Base-by-base conservation (phyloP, 2,113 vertebrate species). In the Leucoraja erinaceus region DNA sequence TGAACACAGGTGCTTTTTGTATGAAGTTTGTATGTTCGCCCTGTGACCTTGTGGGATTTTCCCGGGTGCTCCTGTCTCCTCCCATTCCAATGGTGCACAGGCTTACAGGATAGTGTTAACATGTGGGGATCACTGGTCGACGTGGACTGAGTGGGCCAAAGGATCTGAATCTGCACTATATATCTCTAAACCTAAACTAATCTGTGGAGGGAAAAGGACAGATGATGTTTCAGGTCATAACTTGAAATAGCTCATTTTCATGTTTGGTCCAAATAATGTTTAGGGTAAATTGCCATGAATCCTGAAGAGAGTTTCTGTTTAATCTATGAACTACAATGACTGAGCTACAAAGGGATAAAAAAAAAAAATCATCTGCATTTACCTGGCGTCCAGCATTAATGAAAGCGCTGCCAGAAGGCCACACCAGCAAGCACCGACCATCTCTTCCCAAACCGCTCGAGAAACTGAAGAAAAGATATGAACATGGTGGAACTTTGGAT, bases 371-470 rank as follows among this genome's bases (percentile, higher is more conserved):
- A 91, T 54, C 20, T 72, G 90, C 11, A 91, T 72, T 90, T 97
- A 99, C 99, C 99, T 99, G 95, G 99, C 99, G 93, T 99, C 99
- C 59, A 99, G 96, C 70, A 99, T 97, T 22, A 99, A 97, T 5
- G 98, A 99, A 0, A 99, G 96, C 16, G 99, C 98, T 94, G 99
- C 99, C 63, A 99, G 96, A 2, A 99, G 97, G 70, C 99, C 99
- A 95, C 98, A 99, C 99, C 99, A 99, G 93, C 98, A 99, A 2
- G 98, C 98, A 7, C 96, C 98, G 93, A 99, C 98, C 99, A 99
- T 99, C 96, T 99, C 98, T 95, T 99, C 98, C 98, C 98, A 99
- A 84, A 99, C 98, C 94, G 97, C 95, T 95, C 98, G 97, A 93
- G 96, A 96, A 94, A 96, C 98, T 99, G 94, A 84, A 14, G 63